A percentile compares a stretch with the other conserved stretches of the same genome.
phyloP scores from a whole-genome alignment of 2,888 invertebrate species.

The Hipparchia sbordonii region DNA sequence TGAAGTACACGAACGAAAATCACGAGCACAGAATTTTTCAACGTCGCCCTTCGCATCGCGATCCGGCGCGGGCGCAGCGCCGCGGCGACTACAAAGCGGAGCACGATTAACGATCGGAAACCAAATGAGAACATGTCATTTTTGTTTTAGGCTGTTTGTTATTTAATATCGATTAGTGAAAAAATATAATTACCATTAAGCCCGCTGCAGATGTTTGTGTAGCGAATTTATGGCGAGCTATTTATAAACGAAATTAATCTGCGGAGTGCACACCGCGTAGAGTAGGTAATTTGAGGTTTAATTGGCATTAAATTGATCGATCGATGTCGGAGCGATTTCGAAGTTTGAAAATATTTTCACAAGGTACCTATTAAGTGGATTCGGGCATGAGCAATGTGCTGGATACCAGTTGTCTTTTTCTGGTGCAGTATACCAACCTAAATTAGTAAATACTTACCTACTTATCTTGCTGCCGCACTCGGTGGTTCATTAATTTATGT shows the following conservation, averaged over 20 bases:
- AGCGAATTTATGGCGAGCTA: conserved; percentile 8
- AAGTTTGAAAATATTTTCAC: background rate
- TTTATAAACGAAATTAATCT: conserved; percentile 13
- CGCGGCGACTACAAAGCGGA: conserved; percentile 71
- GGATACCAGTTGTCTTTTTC: background rate
- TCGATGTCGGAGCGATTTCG: conserved; percentile 2
- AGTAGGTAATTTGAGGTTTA: conserved; percentile 14
- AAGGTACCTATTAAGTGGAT: background rate
- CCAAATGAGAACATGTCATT: conserved; percentile 69
- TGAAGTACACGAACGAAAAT: conserved; percentile 77
- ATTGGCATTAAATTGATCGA: conserved; percentile 19
- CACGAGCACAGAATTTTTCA: conserved; percentile 79
- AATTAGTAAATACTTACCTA: too few relatives aligned
- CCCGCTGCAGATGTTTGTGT: conserved; percentile 6
- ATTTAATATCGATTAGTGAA: conserved; percentile 39
- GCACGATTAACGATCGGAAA: conserved; percentile 71
- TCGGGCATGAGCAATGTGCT: background rate
- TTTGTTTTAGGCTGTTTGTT: conserved; percentile 56
- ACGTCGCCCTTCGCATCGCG: conserved; percentile 68
- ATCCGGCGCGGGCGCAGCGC: conserved; percentile 56
- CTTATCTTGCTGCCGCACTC: too few relatives aligned
- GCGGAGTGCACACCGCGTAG: background rate
- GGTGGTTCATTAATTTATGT: too few relatives aligned
- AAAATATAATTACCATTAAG: conserved; percentile 20
- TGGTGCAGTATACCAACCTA: background rate